These are phyloP conservation scores for Lepidostoma basale DNA, from an alignment of 1,140 invertebrate species.

Conservation along the genomic window DNA sequence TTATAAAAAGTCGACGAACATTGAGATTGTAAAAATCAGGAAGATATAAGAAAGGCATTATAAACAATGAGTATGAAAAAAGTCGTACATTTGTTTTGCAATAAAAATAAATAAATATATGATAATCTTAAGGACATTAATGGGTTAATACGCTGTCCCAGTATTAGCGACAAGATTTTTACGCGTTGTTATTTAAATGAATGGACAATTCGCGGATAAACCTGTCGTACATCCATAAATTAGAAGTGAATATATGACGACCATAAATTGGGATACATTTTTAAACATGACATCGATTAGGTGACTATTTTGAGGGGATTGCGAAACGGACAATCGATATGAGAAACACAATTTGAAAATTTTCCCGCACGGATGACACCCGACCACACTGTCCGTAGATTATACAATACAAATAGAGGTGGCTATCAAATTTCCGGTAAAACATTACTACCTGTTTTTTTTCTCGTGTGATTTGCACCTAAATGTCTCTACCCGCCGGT, in stretches of 20 bases:
- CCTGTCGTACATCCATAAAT: constrained; percentile 25
- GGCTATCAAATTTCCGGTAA: constrained; percentile 27
- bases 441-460: constrained; percentile 31
- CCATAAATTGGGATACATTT: constrained; percentile 21
- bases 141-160: not conserved
- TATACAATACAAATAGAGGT: not conserved
- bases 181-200: constrained; percentile 20
- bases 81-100: too few relatives aligned
- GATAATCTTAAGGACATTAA: too few relatives aligned
- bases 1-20: too few relatives aligned
- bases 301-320: constrained; percentile 8
- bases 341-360: too few relatives aligned
- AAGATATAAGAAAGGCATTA: too few relatives aligned
- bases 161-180: constrained; percentile 9
- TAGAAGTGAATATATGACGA: constrained; percentile 14
- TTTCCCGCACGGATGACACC: not conserved
- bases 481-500: constrained; percentile 21
- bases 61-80: too few relatives aligned
- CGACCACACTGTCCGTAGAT: not conserved
- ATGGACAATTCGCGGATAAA: constrained; percentile 25
- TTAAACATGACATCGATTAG: constrained; percentile 4
- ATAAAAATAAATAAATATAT: too few relatives aligned
- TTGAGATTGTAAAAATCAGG: too few relatives aligned
- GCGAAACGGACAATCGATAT: not conserved
- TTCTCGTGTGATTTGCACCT: constrained; percentile 24